Conservation (phyloP, 2,888 invertebrate species). For the Tenthredo livida region DNA sequence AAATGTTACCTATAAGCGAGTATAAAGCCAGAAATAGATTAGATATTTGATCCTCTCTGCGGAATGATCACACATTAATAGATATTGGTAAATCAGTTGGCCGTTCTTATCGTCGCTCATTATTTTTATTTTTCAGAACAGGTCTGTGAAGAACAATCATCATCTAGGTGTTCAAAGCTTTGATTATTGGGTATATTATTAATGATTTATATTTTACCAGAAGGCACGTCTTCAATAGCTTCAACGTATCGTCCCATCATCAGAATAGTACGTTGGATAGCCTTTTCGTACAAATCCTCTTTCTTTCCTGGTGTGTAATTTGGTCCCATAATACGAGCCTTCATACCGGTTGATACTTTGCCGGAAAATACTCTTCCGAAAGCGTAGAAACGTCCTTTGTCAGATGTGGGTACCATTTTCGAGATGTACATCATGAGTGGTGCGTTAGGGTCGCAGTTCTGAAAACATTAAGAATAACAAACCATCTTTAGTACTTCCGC, state of each 20-base stretch:
- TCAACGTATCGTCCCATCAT: slow-evolving; percentile 99
- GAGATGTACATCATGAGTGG: slow-evolving; percentile 99
- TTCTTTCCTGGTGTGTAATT: slow-evolving; percentile 99
- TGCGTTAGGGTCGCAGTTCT: slow-evolving; percentile 97
- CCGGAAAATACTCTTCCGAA: slow-evolving; percentile 99
- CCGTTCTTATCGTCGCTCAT: slow-evolving; percentile 62
- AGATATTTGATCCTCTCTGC: slow-evolving; percentile 11
- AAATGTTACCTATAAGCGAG: slow-evolving; percentile 94
- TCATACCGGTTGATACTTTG: slow-evolving; percentile 90
- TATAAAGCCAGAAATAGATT: slow-evolving; percentile 32
- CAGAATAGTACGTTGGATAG: slow-evolving; percentile 99
- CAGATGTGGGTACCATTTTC: slow-evolving; percentile 99
- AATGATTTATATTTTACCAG: slow-evolving; percentile 79
- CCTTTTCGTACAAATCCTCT: slow-evolving; percentile 99
- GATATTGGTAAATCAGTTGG: slow-evolving; percentile 60
- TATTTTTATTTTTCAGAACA: slow-evolving; percentile 67
- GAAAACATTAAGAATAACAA: slow-evolving; percentile 59
- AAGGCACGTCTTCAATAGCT: slow-evolving; percentile 99
- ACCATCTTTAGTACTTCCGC: not conserved
- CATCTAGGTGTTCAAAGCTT: slow-evolving; percentile 58
- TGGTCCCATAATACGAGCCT: slow-evolving; percentile 99
- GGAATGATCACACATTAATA: slow-evolving; percentile 51
- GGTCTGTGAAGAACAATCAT: slow-evolving; percentile 73
- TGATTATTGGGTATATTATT: not conserved
- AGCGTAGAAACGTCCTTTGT: slow-evolving; percentile 99